A percentile compares a stretch with the other conserved stretches of the same genome.
Evolutionary conservation across 2,888 invertebrate genomes (phyloP).

Genomic region (Pilophorus perplexus): DNA sequence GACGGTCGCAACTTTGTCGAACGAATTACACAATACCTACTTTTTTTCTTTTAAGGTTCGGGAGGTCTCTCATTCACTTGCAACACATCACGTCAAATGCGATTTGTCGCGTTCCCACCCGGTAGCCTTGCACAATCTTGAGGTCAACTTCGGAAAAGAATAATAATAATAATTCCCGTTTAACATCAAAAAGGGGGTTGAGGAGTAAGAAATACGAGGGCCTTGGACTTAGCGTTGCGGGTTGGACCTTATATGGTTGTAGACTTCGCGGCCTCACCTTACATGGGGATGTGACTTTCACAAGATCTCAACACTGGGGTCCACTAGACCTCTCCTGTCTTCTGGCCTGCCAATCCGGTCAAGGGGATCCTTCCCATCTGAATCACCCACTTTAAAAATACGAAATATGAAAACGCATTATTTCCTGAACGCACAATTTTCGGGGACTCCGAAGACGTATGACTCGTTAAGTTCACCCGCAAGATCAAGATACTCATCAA

Average conservation of each 20-base stretch:
- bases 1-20: too few relatives aligned
- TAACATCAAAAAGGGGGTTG: not conserved
- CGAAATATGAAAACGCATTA: too few relatives aligned
- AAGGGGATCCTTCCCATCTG: conserved; percentile 19
- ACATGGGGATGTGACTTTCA: conserved; percentile 37
- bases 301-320: conserved; percentile 3
- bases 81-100: not conserved
- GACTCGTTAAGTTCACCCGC: too few relatives aligned
- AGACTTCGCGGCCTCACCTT: conserved; percentile 30
- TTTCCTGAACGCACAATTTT: too few relatives aligned
- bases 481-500: too few relatives aligned
- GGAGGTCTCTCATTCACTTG: too few relatives aligned
- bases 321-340: not conserved
- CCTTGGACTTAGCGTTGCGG: conserved; percentile 13
- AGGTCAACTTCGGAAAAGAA: not conserved
- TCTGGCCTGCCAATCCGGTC: conserved; percentile 10
- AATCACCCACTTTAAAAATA: not conserved
- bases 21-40: too few relatives aligned
- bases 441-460: too few relatives aligned
- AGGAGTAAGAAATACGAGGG: not conserved
- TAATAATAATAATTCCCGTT: conserved; percentile 21
- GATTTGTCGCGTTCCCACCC: not conserved
- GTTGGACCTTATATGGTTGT: conserved; percentile 30
- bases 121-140: too few relatives aligned
- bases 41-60: too few relatives aligned